Evolutionary conservation across 2,888 invertebrate genomes (phyloP), one percentile per base, ranked within the genome.

Genomic region (Saturnia japonica): DNA sequence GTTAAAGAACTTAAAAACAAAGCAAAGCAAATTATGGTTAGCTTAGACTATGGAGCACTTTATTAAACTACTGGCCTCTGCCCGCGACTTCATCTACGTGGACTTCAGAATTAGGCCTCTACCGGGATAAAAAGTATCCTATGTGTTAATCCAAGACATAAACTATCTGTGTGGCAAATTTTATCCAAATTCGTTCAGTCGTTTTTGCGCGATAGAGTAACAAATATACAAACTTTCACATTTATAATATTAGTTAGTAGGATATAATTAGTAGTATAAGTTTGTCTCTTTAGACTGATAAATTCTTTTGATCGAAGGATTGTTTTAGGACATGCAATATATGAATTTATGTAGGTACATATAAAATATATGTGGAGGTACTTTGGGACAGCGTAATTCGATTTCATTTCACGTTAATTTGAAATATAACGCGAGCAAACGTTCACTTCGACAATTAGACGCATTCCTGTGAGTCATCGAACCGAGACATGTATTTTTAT

Each of bases 381-480:
- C 64, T 47, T 67, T 70, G 25, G 51, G 51, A 54, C 19, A 67
- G 40, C 54, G 54, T 70, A 51, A 67, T 40, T 80, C 77, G 82
- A 84, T 82, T 82, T 82, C 77, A 80, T 86, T 89, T 90, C 86
- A 82, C 85, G 85, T 82, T 85, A 88, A 88, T 85, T 87, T 86
- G 88, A 89, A 91, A 91, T 88, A 83, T 85, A 87, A 88, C 87
- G 85, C 87, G 85, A 87, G 82, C 81, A 80, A 34, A 84, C 88
- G 82, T 86, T 86, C 87, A 86, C 85, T 84, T 84, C 84, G 82
- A 89, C 84, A 91, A 91, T 91, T 91, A 91, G 89, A 88, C 84
- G 85, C 90, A 91, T 92, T 90, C 91, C 88, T 85, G 85, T 90
- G 91, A 91, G 79, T 90, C 91, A 91, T 87, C 89, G 91, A 91